phyloP scores from a whole-genome alignment of 2,113 vertebrate genomes.

The Carlito syrichta region DNA sequence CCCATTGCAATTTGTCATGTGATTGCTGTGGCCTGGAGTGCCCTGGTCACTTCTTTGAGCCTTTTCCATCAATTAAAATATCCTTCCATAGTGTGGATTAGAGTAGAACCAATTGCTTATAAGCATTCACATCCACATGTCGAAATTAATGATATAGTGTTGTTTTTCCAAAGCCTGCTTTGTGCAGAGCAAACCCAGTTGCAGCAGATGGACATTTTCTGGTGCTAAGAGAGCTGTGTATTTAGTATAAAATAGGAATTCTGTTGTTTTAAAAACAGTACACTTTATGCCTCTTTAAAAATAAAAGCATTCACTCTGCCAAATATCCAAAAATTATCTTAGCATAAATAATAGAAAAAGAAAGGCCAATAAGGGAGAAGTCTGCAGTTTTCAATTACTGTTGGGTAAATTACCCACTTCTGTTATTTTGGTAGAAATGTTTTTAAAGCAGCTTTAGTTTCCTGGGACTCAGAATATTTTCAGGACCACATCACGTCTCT shows the following conservation, averaged over 20 bases:
- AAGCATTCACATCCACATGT: neutral
- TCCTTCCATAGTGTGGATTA: neutral
- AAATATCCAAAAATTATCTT: constrained; percentile 25
- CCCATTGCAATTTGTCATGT: neutral
- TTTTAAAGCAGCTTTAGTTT: neutral
- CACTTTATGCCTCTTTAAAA: neutral
- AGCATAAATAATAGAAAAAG: constrained; percentile 22
- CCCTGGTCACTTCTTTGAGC: neutral
- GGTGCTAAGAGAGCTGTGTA: neutral
- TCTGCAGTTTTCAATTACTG: neutral
- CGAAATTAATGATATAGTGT: neutral
- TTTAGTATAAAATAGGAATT: constrained; percentile 39
- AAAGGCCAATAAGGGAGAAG: neutral
- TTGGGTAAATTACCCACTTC: neutral
- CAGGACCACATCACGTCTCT: neutral
- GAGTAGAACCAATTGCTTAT: neutral
- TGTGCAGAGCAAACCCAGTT: neutral
- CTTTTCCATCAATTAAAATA: constrained; percentile 47
- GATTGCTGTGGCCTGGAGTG: neutral
- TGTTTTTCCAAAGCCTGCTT: neutral
- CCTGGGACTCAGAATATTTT: neutral
- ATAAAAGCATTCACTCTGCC: neutral
- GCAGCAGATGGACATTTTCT: neutral
- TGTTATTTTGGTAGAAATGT: neutral
- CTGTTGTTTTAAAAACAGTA: constrained; percentile 6